Evolutionary conservation across 1,140 invertebrate species (phyloP).

Genomic region (Drosophila funebris): DNA sequence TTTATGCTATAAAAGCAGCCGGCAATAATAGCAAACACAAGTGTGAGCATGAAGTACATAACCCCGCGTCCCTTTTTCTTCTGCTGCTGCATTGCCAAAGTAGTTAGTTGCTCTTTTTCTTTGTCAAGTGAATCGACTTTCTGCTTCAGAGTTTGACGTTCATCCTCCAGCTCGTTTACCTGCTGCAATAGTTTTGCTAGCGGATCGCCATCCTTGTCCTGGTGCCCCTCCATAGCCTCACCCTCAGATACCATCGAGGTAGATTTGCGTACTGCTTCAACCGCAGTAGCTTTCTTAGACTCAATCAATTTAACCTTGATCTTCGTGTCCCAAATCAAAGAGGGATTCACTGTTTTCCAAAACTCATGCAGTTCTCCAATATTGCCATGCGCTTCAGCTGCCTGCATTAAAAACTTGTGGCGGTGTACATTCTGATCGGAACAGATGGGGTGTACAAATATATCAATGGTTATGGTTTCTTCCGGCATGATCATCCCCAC

Average conservation of each 20-base stretch:
- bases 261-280: not conserved
- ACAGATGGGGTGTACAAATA: conserved; percentile 41
- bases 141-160: conserved; percentile 14
- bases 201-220: conserved; percentile 3
- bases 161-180: conserved; percentile 34
- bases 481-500: conserved; percentile 39
- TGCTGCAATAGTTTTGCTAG: conserved; percentile 13
- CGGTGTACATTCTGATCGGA: conserved; percentile 1
- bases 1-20: not conserved
- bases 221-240: not conserved
- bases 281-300: not conserved
- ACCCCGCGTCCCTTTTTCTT: not conserved
- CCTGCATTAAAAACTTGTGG: conserved; percentile 58
- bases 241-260: not conserved
- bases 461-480: conserved; percentile 32
- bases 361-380: conserved; percentile 31
- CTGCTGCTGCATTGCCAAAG: not conserved
- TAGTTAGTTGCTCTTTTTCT: not conserved
- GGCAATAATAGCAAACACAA: not conserved
- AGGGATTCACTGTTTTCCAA: conserved; percentile 31
- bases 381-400: not conserved
- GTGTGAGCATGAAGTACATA: not conserved
- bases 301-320: conserved; percentile 39
- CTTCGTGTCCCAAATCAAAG: conserved; percentile 43
- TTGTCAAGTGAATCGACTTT: conserved; percentile 20